Percentiles rank a stretch among this genome's conserved stretches.
These are phyloP conservation scores for Pelochelys cantorii DNA, from an alignment of 2,797 vertebrate species.

Conservation along the genomic window DNA sequence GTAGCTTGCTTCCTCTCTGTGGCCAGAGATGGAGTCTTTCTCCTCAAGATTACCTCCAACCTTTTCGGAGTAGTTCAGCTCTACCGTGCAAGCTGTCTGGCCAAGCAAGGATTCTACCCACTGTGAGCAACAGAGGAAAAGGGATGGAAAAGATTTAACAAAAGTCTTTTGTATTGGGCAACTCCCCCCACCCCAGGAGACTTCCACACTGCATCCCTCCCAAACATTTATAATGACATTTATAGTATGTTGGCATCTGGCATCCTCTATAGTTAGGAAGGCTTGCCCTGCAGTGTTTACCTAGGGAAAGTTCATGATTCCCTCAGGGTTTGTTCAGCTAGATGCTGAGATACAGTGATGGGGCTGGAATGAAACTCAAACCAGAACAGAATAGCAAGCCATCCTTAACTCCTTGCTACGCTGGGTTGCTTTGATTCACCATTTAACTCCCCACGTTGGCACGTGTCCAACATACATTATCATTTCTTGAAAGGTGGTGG, in stretches of 20 bases:
- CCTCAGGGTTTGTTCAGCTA: not conserved
- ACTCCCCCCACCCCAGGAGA: not conserved
- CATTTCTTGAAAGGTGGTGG: not conserved
- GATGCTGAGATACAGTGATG: not conserved
- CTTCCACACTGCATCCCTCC: not conserved
- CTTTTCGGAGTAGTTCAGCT: not conserved
- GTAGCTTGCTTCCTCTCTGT: not conserved
- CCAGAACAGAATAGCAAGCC: not conserved
- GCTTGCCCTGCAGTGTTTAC: not conserved
- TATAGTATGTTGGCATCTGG: not conserved
- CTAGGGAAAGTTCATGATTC: not conserved
- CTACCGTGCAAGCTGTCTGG: not conserved
- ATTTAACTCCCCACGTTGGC: not conserved
- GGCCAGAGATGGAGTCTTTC: not conserved
- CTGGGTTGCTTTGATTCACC: not conserved
- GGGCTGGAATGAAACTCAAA: not conserved
- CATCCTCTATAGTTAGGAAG: not conserved
- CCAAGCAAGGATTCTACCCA: not conserved
- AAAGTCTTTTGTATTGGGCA: conserved; percentile 42
- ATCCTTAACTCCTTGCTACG: not conserved
- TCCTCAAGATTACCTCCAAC: not conserved
- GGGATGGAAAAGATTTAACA: conserved; percentile 29
- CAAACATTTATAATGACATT: not conserved
- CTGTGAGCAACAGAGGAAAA: not conserved
- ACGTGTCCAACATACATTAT: not conserved